A percentile compares a stretch with the other conserved stretches of the same genome.
These are phyloP conservation scores for Nyleta sp. DNA, from an alignment of 2,888 invertebrate genomes.

Conservation along the genomic window DNA sequence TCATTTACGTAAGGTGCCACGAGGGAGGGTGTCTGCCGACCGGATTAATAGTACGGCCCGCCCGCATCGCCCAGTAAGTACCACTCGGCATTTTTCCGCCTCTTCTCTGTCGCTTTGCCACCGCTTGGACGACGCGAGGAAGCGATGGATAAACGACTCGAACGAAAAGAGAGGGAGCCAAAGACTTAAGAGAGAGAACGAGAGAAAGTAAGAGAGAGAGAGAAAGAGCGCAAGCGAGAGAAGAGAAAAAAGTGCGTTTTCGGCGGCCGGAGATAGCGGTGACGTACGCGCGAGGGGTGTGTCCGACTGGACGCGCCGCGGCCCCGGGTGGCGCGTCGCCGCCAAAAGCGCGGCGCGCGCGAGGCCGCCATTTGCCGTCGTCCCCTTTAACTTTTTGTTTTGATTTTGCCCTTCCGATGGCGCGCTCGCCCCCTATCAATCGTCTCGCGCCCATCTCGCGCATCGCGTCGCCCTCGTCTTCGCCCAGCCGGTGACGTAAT, in stretches of 20 bases:
- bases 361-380: constrained; percentile 56
- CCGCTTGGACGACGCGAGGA: too few relatives aligned
- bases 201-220: too few relatives aligned
- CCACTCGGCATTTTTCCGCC: constrained; percentile 18
- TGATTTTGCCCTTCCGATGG: too few relatives aligned
- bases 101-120: constrained; percentile 52
- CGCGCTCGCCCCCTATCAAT: too few relatives aligned
- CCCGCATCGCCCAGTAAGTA: constrained; percentile 28
- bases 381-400: constrained; percentile 14
- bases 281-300: constrained; percentile 54
- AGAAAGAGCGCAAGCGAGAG: neutral
- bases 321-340: constrained; percentile 37
- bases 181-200: too few relatives aligned
- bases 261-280: constrained; percentile 1
- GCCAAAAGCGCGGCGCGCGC: constrained; percentile 27
- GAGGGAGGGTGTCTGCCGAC: constrained; percentile 77
- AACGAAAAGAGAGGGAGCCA: too few relatives aligned
- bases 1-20: constrained; percentile 60
- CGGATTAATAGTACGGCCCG: constrained; percentile 72
- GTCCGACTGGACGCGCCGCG: constrained; percentile 38
- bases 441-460: too few relatives aligned
- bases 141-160: too few relatives aligned
- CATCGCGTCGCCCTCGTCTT: too few relatives aligned
- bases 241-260: constrained; percentile 16
- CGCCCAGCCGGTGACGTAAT: too few relatives aligned